phyloP scores from a whole-genome alignment of 1,140 invertebrate genomes.

The Penaeus chinensis region DNA sequence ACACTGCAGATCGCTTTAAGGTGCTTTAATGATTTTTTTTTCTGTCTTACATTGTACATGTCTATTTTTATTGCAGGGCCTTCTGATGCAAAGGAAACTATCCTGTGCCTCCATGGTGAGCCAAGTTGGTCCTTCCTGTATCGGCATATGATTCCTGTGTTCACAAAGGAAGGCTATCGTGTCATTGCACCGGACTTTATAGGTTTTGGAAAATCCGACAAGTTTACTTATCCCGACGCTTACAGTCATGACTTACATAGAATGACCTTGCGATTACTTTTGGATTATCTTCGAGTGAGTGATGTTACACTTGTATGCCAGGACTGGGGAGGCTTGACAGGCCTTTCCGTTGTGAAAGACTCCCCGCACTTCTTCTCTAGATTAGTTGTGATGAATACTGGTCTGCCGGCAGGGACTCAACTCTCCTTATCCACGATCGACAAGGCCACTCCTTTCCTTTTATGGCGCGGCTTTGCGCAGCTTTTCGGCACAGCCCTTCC shows the following conservation, averaged over 20 bases:
- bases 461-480: conserved; percentile 43
- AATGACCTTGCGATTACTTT: conserved; percentile 46
- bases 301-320: conserved; percentile 57
- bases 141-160: conserved; percentile 50
- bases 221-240: conserved; percentile 48
- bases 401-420: conserved; percentile 45
- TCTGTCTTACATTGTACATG: background rate
- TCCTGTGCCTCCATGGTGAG: conserved; percentile 60
- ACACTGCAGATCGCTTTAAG: background rate
- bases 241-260: conserved; percentile 56
- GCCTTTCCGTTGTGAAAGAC: conserved; percentile 49
- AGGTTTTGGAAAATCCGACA: conserved; percentile 64
- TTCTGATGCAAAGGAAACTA: conserved; percentile 43
- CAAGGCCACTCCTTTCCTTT: conserved; percentile 42
- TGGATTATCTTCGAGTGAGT: conserved; percentile 48
- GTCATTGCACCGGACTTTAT: conserved; percentile 63
- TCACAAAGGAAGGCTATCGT: conserved; percentile 53
- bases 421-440: background rate
- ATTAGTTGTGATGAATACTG: conserved; percentile 63
- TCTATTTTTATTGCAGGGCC: conserved; percentile 38
- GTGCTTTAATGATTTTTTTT: background rate
- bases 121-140: conserved; percentile 63
- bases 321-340: conserved; percentile 60
- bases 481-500: conserved; percentile 40
- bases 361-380: conserved; percentile 49